Conservation (phyloP, 2,797 vertebrate species). For the Microctenopoma lineatum region DNA sequence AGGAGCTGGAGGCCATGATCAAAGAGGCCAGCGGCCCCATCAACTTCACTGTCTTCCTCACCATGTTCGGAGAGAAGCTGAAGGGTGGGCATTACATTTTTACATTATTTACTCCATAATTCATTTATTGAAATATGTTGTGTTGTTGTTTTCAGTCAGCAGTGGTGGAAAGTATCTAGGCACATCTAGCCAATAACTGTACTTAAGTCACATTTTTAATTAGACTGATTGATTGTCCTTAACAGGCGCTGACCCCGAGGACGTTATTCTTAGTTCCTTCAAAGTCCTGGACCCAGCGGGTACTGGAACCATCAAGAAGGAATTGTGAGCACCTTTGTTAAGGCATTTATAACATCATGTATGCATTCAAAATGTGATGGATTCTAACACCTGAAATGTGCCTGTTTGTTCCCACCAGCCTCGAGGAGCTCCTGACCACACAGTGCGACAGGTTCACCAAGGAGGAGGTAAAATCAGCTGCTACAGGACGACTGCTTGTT, state of each 20-base stretch:
- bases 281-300: conserved; percentile 93
- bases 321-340: conserved; percentile 81
- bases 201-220: too few species aligned
- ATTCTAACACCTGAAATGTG: neutral
- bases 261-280: conserved; percentile 92
- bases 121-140: too few species aligned
- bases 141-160: too few species aligned
- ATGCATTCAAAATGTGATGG: neutral
- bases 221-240: too few species aligned
- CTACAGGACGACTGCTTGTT: neutral
- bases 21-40: conserved; percentile 95
- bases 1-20: conserved; percentile 94
- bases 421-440: conserved; percentile 92
- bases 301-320: conserved; percentile 92
- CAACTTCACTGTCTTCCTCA: conserved; percentile 97
- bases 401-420: conserved; percentile 71
- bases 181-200: too few species aligned
- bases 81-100: conserved; percentile 81
- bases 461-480: conserved; percentile 87
- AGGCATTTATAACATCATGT: too few species aligned
- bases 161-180: neutral
- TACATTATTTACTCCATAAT: too few species aligned
- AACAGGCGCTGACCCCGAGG: conserved; percentile 92
- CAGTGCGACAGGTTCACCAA: conserved; percentile 92
- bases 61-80: conserved; percentile 97